Evolutionary conservation across 2,888 invertebrate species (phyloP).

Genomic region (Drosophila cognata): DNA sequence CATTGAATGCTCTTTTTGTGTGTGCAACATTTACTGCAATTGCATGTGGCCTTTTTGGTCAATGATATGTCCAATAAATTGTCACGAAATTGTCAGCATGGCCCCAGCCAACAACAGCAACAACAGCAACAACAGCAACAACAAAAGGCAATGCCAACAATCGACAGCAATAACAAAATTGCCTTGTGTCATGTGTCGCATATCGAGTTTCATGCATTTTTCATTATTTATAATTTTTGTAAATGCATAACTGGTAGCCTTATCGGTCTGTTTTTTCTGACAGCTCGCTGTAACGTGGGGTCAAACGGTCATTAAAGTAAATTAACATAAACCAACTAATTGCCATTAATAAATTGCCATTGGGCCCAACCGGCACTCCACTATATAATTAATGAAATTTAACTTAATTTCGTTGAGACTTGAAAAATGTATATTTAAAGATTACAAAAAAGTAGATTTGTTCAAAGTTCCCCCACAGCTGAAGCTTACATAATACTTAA

Average conservation of each 20-base stretch:
- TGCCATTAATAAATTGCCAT: slow-evolving; percentile 61
- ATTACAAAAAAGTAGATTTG: neutral
- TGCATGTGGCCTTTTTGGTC: slow-evolving; percentile 67
- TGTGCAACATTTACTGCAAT: slow-evolving; percentile 58
- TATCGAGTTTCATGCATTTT: slow-evolving; percentile 44
- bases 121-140: slow-evolving; percentile 11
- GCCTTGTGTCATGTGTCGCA: slow-evolving; percentile 52
- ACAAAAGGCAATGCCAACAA: neutral
- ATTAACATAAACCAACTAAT: slow-evolving; percentile 66
- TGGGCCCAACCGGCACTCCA: slow-evolving; percentile 34
- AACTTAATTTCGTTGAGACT: slow-evolving; percentile 24
- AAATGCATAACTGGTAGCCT: slow-evolving; percentile 10
- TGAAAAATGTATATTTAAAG: neutral
- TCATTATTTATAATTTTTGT: slow-evolving; percentile 30
- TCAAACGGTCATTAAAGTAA: slow-evolving; percentile 53
- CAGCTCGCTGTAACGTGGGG: slow-evolving; percentile 38
- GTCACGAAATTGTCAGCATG: slow-evolving; percentile 70
- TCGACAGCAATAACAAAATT: slow-evolving; percentile 21
- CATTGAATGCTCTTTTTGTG: slow-evolving; percentile 42
- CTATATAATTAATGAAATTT: slow-evolving; percentile 63
- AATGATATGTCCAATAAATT: slow-evolving; percentile 76
- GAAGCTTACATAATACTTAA: neutral
- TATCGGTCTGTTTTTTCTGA: slow-evolving; percentile 2
- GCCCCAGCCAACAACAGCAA: slow-evolving; percentile 10
- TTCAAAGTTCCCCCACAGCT: neutral